A percentile compares a stretch with the other conserved stretches of the same genome.
These are phyloP conservation scores for Neogale vison DNA, from an alignment of 2,113 vertebrate genomes.

Conservation along the genomic window DNA sequence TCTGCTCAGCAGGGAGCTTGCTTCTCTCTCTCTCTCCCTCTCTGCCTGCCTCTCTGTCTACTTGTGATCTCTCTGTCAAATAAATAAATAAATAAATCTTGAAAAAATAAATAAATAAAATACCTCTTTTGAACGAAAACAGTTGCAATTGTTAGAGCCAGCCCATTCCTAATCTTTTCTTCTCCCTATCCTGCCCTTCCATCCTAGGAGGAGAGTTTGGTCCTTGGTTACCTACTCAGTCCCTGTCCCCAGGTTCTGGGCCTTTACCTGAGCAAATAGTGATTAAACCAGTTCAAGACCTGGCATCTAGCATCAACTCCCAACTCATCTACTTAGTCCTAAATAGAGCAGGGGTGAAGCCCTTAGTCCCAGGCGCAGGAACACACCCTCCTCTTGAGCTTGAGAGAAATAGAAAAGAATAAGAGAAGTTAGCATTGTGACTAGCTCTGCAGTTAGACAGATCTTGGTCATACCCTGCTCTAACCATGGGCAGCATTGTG, in stretches of 20 bases:
- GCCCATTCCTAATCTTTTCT: not conserved
- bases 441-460: not conserved
- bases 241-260: not conserved
- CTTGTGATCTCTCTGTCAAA: too few species aligned
- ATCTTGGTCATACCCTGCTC: not conserved
- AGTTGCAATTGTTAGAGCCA: not conserved
- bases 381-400: not conserved
- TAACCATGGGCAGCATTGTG: not conserved
- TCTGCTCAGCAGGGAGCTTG: too few species aligned
- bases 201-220: not conserved
- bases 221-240: not conserved
- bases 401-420: not conserved
- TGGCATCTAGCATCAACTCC: not conserved
- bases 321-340: not conserved
- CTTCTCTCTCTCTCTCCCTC: too few species aligned
- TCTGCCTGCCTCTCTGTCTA: too few species aligned
- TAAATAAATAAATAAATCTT: too few species aligned
- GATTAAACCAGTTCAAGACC: not conserved
- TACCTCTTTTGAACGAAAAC: not conserved
- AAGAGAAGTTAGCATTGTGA: not conserved
- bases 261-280: not conserved
- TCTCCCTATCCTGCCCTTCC: not conserved
- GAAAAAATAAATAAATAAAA: too few species aligned
- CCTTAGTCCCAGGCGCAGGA: not conserved
- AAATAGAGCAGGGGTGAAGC: not conserved